Conservation (phyloP, 2,797 vertebrate species). For the Chanos chanos region DNA sequence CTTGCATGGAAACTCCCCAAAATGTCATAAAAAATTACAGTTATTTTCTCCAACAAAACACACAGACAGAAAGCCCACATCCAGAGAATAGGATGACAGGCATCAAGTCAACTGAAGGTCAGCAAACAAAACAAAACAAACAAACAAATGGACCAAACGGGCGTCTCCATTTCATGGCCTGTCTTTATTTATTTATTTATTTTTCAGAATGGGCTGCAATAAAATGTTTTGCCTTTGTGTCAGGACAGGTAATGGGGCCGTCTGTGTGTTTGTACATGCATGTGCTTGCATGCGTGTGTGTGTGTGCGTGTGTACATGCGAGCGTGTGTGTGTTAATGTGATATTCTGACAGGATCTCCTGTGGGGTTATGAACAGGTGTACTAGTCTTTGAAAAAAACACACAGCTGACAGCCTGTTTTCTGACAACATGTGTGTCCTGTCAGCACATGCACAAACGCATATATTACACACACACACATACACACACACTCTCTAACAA, state of each 20-base stretch:
- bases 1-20: too few relatives aligned
- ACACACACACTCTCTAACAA: slow-evolving; percentile 19
- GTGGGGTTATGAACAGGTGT: slow-evolving; percentile 41
- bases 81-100: too few relatives aligned
- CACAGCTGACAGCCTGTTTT: slow-evolving; percentile 27
- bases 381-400: slow-evolving; percentile 45
- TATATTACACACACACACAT: slow-evolving; percentile 20
- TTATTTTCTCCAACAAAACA: too few relatives aligned
- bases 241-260: too few relatives aligned
- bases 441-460: slow-evolving; percentile 17
- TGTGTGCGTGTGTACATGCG: background rate
- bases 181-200: background rate
- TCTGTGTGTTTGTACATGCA: too few relatives aligned
- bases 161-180: too few relatives aligned
- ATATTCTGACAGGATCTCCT: slow-evolving; percentile 42
- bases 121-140: too few relatives aligned
- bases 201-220: background rate
- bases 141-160: too few relatives aligned
- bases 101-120: too few relatives aligned
- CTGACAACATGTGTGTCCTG: slow-evolving; percentile 26
- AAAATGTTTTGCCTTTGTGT: background rate
- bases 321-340: slow-evolving; percentile 19
- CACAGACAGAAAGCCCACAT: too few relatives aligned
- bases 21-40: too few relatives aligned
- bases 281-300: background rate